A percentile compares a stretch with the other conserved stretches of the same genome.
These are phyloP conservation scores for Strigamia crassipes DNA, from an alignment of 2,888 invertebrate genomes.

Conservation along the genomic window DNA sequence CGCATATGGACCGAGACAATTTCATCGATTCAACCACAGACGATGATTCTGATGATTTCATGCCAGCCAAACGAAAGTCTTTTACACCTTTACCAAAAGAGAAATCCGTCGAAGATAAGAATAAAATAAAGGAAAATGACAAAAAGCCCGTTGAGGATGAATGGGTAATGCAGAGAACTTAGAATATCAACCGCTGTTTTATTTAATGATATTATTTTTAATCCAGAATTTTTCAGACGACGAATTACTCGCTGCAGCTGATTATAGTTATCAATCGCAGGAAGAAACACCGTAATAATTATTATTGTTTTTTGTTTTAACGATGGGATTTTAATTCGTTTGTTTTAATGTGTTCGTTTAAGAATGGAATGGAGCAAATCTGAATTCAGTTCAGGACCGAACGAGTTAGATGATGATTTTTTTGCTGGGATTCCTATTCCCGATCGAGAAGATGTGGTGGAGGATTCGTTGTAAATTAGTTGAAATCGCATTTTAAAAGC, in stretches of 20 bases:
- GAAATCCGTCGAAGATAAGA: not conserved
- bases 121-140: not conserved
- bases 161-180: not conserved
- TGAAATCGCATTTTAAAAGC: not conserved
- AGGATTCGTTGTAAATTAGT: not conserved
- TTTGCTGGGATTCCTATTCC: not conserved
- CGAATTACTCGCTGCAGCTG: not conserved
- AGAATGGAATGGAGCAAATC: conserved; percentile 11
- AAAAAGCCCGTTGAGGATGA: not conserved
- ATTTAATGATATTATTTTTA: not conserved
- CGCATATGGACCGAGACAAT: not conserved
- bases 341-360: not conserved
- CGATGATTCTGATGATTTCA: not conserved
- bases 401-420: not conserved
- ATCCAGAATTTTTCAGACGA: not conserved
- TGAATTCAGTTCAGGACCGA: not conserved
- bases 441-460: not conserved
- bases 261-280: not conserved
- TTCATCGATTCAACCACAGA: not conserved
- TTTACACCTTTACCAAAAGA: not conserved
- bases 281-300: not conserved
- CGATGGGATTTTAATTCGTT: not conserved
- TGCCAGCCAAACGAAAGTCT: not conserved
- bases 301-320: not conserved
- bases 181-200: not conserved